Evolutionary conservation across 2,888 invertebrate species (phyloP).

Genomic region (Eilema sororculum): DNA sequence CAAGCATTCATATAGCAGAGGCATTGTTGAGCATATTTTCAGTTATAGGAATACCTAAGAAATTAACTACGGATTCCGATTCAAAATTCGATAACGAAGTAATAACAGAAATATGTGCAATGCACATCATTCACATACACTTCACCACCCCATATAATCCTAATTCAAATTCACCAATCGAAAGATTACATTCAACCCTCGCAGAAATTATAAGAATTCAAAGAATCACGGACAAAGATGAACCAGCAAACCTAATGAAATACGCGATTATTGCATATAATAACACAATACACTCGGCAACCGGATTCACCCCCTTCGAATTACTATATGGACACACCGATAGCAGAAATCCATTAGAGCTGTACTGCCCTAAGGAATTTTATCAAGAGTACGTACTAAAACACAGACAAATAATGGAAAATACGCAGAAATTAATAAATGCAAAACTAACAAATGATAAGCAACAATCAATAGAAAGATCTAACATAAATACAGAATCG

Average conservation of each 20-base stretch:
- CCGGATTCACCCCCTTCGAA: constrained; percentile 4
- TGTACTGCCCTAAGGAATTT: neutral
- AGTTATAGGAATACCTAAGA: constrained; percentile 40
- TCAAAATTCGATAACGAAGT: constrained; percentile 51
- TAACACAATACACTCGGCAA: neutral
- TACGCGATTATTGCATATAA: constrained; percentile 6
- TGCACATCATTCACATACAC: constrained; percentile 41
- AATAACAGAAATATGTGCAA: constrained; percentile 44
- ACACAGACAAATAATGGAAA: constrained; percentile 6
- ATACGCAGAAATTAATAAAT: neutral
- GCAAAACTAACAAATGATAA: neutral
- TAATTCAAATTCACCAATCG: constrained; percentile 43
- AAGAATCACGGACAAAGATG: constrained; percentile 43
- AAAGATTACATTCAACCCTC: constrained; percentile 36
- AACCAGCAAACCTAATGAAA: too few species aligned
- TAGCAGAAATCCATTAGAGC: neutral
- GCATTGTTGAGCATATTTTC: constrained; percentile 14
- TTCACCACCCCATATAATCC: constrained; percentile 33
- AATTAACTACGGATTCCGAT: constrained; percentile 50
- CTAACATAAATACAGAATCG: neutral
- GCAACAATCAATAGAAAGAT: constrained; percentile 5
- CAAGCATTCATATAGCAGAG: constrained; percentile 34
- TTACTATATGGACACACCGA: constrained; percentile 2
- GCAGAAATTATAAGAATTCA: constrained; percentile 43
- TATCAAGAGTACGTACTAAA: constrained; percentile 1